Percentiles rank a stretch among this genome's conserved stretches.
These are phyloP conservation scores for Poecilia wingei DNA, from an alignment of 2,797 vertebrate genomes.

Conservation along the genomic window DNA sequence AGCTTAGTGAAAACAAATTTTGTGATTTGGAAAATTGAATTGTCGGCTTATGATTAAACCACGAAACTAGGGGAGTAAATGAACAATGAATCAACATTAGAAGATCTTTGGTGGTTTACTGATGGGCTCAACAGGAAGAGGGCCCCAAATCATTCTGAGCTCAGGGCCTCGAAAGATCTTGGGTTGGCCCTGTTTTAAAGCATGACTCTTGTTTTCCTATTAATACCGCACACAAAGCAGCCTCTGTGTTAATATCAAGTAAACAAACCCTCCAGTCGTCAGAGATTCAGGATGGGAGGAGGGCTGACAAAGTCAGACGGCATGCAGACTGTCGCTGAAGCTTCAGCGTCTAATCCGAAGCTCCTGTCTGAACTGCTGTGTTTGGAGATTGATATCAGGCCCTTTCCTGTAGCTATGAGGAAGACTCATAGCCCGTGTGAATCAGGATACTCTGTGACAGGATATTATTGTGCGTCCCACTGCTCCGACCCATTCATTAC, in stretches of 20 bases:
- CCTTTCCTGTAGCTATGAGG: constrained; percentile 72
- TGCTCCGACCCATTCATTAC: constrained; percentile 65
- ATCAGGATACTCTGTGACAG: constrained; percentile 63
- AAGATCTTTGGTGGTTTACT: background rate
- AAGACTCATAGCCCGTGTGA: constrained; percentile 41
- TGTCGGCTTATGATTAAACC: background rate
- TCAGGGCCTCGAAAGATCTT: background rate
- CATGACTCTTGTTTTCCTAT: background rate
- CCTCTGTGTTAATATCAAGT: constrained; percentile 8
- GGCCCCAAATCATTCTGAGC: background rate
- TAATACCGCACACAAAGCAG: constrained; percentile 3
- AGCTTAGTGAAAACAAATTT: background rate
- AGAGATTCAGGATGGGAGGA: constrained; percentile 12
- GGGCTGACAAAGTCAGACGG: constrained; percentile 17
- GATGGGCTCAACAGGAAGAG: background rate
- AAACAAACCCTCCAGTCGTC: constrained; percentile 17
- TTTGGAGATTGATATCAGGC: constrained; percentile 77
- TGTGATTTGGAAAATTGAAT: background rate
- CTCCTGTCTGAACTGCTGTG: constrained; percentile 55
- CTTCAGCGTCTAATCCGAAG: constrained; percentile 46
- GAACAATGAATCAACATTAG: background rate
- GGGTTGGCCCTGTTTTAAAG: background rate
- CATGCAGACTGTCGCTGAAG: constrained; percentile 23
- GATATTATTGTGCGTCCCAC: constrained; percentile 72
- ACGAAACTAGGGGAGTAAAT: background rate